Percentiles rank a stretch among this genome's conserved stretches.
phyloP scores from a whole-genome alignment of 2,113 vertebrate genomes.

The Etia nguti region DNA sequence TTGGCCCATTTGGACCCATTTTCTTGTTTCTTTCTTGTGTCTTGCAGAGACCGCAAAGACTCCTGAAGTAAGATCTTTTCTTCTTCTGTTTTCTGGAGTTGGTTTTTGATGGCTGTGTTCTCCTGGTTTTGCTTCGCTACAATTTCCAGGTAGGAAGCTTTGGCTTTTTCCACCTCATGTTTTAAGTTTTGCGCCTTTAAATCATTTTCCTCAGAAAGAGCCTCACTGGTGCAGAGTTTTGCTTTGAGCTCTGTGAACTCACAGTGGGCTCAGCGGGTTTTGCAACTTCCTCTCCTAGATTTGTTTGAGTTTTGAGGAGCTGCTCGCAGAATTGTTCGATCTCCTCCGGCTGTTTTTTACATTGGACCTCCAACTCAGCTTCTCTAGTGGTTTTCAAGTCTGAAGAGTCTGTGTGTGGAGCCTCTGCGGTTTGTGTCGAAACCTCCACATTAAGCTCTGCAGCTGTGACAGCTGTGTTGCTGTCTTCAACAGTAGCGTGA shows the following conservation, averaged over 20 bases:
- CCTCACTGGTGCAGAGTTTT: background rate
- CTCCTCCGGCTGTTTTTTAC: background rate
- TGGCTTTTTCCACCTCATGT: background rate
- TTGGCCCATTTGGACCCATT: rapidly evolving
- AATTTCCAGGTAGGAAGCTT: background rate
- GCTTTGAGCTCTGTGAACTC: background rate
- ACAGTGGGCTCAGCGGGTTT: background rate
- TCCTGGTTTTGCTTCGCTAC: background rate
- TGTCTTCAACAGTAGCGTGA: background rate
- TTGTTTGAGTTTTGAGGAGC: background rate
- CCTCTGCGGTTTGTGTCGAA: background rate
- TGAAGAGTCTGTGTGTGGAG: background rate
- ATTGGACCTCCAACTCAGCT: background rate
- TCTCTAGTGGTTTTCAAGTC: background rate
- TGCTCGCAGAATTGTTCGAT: rapidly evolving
- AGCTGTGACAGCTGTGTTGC: background rate
- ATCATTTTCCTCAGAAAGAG: background rate
- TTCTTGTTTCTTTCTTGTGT: background rate
- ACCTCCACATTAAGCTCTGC: background rate
- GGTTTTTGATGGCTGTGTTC: background rate
- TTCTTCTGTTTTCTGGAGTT: background rate
- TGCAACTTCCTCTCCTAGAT: background rate
- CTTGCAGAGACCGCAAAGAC: background rate
- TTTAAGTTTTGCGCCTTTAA: background rate
- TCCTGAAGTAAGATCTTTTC: background rate